Conservation (phyloP, 2,888 invertebrate species). For the Sepiola atlantica region DNA sequence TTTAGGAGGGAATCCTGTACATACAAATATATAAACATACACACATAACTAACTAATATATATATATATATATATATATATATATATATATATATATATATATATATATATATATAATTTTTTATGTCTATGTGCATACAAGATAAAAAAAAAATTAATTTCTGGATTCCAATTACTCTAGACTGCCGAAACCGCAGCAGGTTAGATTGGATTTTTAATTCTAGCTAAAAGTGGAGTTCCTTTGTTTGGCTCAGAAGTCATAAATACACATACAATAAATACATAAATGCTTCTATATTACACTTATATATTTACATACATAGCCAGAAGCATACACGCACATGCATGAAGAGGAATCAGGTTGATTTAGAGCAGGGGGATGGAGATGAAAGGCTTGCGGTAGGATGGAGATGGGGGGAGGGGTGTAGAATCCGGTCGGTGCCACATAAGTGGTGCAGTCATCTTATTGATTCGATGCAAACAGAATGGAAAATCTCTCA, state of each 20-base stretch:
- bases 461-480: not conserved
- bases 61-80: not conserved
- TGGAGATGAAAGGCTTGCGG: too few species aligned
- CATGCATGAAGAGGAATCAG: not conserved
- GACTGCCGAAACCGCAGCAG: not conserved
- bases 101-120: not conserved
- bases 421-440: not conserved
- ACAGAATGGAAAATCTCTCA: not conserved
- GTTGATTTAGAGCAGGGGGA: not conserved
- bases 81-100: not conserved
- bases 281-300: not conserved
- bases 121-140: not conserved
- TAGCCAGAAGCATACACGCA: not conserved
- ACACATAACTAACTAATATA: too few species aligned
- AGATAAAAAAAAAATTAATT: not conserved
- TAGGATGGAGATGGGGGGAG: not conserved
- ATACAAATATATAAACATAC: too few species aligned
- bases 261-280: not conserved
- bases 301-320: not conserved
- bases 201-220: not conserved
- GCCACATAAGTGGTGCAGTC: not conserved
- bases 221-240: not conserved
- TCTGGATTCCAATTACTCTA: not conserved
- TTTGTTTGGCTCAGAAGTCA: not conserved
- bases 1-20: too few species aligned